Evolutionary conservation across 2,888 invertebrate species (phyloP).

Genomic region (Marronus borbonicus): DNA sequence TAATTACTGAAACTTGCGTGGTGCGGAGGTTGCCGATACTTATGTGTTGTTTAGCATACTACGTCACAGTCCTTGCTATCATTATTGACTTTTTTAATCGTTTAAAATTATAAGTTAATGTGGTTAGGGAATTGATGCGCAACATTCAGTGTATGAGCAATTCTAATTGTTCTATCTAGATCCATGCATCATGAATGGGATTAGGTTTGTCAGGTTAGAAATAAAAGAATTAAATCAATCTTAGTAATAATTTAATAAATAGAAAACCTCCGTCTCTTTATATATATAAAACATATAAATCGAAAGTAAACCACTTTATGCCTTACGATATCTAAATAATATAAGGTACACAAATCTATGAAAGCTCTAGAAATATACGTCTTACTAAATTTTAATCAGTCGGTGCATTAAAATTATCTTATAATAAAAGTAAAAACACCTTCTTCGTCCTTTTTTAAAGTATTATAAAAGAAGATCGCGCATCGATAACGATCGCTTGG

Average conservation of each 20-base stretch:
- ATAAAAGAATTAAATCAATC: conserved; percentile 15
- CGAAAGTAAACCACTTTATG: conserved; percentile 30
- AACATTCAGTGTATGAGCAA: too few species aligned
- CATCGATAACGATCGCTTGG: background rate
- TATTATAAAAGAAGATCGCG: conserved; percentile 8
- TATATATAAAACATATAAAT: conserved; percentile 52
- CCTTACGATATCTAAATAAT: conserved; percentile 25
- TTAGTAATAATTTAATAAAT: conserved; percentile 49
- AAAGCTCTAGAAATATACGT: conserved; percentile 41
- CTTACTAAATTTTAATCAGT: conserved; percentile 51
- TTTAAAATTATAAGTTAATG: too few species aligned
- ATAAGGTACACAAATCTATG: conserved; percentile 50
- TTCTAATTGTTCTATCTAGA: too few species aligned
- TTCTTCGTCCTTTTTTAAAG: conserved; percentile 26
- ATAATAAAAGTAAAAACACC: conserved; percentile 34
- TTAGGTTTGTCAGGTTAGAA: background rate
- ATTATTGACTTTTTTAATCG: too few species aligned
- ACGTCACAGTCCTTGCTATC: too few species aligned
- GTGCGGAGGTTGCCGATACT: too few species aligned
- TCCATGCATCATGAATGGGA: too few species aligned
- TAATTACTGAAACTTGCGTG: too few species aligned
- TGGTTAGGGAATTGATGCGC: too few species aligned
- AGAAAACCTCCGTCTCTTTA: conserved; percentile 45
- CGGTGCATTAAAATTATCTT: conserved; percentile 48
- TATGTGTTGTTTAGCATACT: too few species aligned